phyloP scores from a whole-genome alignment of 2,888 invertebrate species.

The Phorcus lineatus region DNA sequence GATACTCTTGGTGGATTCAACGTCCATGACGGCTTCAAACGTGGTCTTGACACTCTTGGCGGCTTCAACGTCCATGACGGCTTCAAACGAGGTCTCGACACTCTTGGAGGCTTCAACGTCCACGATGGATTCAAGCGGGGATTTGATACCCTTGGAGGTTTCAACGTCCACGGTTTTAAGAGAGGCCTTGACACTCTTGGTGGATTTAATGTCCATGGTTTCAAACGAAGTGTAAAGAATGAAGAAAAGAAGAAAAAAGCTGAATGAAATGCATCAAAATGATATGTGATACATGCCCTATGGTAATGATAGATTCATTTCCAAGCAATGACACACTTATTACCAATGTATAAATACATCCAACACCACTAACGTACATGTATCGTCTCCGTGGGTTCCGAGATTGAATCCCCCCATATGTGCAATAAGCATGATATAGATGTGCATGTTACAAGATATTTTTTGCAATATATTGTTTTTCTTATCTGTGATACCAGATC shows the following conservation, averaged over 20 bases:
- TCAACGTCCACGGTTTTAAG: background rate
- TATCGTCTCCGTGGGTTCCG: too few species aligned
- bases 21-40: background rate
- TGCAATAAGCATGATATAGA: too few species aligned
- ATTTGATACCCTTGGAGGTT: background rate
- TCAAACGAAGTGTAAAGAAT: constrained; percentile 27
- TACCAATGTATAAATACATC: too few species aligned
- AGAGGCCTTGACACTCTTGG: constrained; percentile 36
- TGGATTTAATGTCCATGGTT: constrained; percentile 40
- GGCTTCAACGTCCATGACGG: background rate
- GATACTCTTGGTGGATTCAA: background rate
- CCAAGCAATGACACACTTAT: too few species aligned
- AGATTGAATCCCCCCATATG: too few species aligned
- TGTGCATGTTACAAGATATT: too few species aligned
- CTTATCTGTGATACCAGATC: too few species aligned
- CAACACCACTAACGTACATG: too few species aligned
- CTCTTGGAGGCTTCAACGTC: background rate
- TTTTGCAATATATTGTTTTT: too few species aligned
- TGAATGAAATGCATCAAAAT: background rate
- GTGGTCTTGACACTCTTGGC: background rate
- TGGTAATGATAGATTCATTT: too few species aligned
- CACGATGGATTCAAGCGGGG: background rate
- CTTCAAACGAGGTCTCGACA: background rate
- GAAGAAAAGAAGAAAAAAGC: background rate
- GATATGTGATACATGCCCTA: too few species aligned